Base-by-base conservation (phyloP, 1,140 invertebrate genomes). In the Pseudomyrmex cubaensis region DNA sequence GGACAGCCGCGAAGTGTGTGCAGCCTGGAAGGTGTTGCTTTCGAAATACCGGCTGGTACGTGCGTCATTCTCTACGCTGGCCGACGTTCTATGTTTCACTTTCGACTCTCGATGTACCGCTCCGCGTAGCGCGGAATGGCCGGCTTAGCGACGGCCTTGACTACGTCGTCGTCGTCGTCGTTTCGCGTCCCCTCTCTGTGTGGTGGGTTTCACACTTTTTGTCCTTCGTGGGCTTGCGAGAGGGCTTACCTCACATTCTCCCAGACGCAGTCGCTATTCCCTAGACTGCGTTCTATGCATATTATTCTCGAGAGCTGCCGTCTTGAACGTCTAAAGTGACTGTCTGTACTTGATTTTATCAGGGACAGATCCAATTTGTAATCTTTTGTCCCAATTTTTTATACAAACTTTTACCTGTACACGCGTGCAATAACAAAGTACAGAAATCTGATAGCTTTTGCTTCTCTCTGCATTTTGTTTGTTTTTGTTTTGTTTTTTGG, bases 31-130 rank as follows among this genome's bases (percentile, higher is more conserved):
- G 61, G 80, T 85, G 82, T 85, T 89, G 84, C 87, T 89, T 89
- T 89, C 88, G 87, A 89, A 89, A 89, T 70, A 85, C 83, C 77
- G 83, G 77, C 77, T 84, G 73, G 75, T 77, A 72, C 62, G 83
- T 83, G 83, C 86, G 86, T 89, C 87, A 85, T 85, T 88, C 87
- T 75, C 44, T 66, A 57, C 61, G 85, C 84, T 61, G 82, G 82
- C 20, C 52, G 62, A 57, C 83, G 77, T 72, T 63, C 62, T 74
- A 84, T 85, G 84, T 90, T 90, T 90, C 88, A 89, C 88, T 90
- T 90, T 90, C 88, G 85, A 89, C 83, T 89, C 88, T 85, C 88
- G 83, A 82, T 85, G 88, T 84, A 84, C 85, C 87, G 88, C 72
- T 86, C 75, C 85, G 72, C 85, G 72, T 57, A 52, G 54, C 61